Evolutionary conservation across 2,113 vertebrate genomes (phyloP).

Genomic region (Calyptommatus sinebrachiatus): DNA sequence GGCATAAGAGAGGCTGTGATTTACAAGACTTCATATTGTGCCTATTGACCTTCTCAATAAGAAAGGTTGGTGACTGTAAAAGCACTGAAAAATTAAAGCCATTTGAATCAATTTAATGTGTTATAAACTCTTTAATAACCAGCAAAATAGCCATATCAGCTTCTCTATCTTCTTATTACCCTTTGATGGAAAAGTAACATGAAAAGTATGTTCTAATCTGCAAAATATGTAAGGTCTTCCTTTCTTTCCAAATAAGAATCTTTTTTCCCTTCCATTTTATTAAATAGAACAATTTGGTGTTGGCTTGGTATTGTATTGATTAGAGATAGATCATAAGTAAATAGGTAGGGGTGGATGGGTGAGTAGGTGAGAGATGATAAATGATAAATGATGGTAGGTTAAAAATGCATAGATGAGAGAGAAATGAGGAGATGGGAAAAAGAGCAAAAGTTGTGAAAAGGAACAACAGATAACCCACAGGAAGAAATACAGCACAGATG

Average conservation of each 20-base stretch:
- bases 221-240: conserved; percentile 38
- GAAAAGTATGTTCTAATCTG: conserved; percentile 63
- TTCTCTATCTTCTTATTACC: conserved; percentile 62
- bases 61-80: conserved; percentile 67
- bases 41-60: conserved; percentile 78
- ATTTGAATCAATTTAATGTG: conserved; percentile 73
- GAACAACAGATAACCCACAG: no score
- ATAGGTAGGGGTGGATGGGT: background rate
- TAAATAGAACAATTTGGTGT: conserved; percentile 21
- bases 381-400: no score
- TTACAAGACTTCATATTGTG: conserved; percentile 76
- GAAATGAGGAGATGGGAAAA: no score
- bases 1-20: conserved; percentile 69
- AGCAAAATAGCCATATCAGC: conserved; percentile 66
- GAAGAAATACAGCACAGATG: no score
- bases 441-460: no score
- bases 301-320: conserved; percentile 13
- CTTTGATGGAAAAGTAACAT: conserved; percentile 50
- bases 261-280: background rate
- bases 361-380: no score
- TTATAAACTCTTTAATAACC: conserved; percentile 74
- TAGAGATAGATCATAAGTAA: conserved; percentile 15
- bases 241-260: conserved; percentile 46
- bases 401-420: no score
- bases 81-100: conserved; percentile 72